phyloP scores from a whole-genome alignment of 2,113 vertebrate species.

The Apistogramma diplotaenia region DNA sequence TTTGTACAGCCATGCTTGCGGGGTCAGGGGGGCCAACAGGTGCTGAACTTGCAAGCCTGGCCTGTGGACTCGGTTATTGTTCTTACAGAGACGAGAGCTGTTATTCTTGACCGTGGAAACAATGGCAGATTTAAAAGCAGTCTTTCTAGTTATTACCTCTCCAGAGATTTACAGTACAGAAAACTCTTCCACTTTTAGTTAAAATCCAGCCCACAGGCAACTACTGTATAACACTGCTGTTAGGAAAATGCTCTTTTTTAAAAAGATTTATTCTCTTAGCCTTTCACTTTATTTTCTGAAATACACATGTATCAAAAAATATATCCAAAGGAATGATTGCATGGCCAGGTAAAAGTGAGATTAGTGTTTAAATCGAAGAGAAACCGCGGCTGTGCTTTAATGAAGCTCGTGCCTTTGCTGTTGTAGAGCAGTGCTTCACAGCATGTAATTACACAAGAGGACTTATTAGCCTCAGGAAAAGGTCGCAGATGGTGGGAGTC shows the following conservation, averaged over 20 bases:
- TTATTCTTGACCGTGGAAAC: neutral
- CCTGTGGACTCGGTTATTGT: neutral
- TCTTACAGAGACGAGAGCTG: neutral
- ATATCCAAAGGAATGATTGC: constrained; percentile 32
- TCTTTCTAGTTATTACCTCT: neutral
- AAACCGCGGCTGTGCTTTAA: constrained; percentile 40
- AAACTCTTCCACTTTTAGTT: neutral
- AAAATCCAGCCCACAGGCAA: neutral
- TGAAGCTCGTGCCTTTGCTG: constrained; percentile 39
- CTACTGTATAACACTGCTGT: neutral
- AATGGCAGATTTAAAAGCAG: neutral
- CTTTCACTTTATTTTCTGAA: neutral
- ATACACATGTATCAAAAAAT: neutral
- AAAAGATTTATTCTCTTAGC: neutral
- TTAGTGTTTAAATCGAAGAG: constrained; percentile 35
- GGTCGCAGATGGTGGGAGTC: constrained; percentile 36
- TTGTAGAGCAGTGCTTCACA: constrained; percentile 4
- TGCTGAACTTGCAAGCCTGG: neutral
- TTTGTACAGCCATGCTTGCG: neutral
- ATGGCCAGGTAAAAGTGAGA: neutral
- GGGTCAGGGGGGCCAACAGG: neutral
- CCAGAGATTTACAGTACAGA: neutral
- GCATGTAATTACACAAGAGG: constrained; percentile 46
- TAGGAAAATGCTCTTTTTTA: neutral
- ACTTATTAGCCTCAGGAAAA: constrained; percentile 50